phyloP scores from a whole-genome alignment of 2,113 vertebrate genomes.

The Caretta caretta region DNA sequence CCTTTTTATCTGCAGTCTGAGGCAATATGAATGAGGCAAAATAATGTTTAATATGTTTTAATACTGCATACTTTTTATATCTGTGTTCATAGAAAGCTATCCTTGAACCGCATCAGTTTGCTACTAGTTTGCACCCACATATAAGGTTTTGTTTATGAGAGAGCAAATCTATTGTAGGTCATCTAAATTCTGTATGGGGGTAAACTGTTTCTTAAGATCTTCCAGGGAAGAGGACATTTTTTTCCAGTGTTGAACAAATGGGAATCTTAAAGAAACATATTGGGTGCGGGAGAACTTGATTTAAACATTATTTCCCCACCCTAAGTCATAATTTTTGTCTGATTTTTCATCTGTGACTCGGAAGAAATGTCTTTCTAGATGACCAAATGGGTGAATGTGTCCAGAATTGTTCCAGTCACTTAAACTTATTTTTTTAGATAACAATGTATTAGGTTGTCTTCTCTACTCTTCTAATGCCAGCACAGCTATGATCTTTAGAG shows the following conservation, averaged over 20 bases:
- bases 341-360: slow-evolving; percentile 4
- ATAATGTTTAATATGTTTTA: neutral
- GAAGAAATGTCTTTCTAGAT: neutral
- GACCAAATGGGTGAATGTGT: neutral
- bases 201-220: slow-evolving; percentile 7
- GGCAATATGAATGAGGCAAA: neutral
- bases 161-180: neutral
- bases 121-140: neutral
- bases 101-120: neutral
- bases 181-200: neutral
- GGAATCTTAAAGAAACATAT: slow-evolving; percentile 12
- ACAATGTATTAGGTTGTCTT: neutral
- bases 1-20: neutral
- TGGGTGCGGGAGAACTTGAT: neutral
- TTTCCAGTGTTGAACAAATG: neutral
- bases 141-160: neutral
- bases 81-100: neutral
- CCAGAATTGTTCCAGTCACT: neutral
- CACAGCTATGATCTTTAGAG: neutral
- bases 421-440: neutral
- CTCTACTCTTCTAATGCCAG: neutral
- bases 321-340: neutral
- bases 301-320: neutral
- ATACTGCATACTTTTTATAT: neutral
- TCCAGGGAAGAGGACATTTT: neutral